A percentile compares a stretch with the other conserved stretches of the same genome.
Conservation (phyloP, 1,140 invertebrate species). For the Hylaeus volcanicus region DNA sequence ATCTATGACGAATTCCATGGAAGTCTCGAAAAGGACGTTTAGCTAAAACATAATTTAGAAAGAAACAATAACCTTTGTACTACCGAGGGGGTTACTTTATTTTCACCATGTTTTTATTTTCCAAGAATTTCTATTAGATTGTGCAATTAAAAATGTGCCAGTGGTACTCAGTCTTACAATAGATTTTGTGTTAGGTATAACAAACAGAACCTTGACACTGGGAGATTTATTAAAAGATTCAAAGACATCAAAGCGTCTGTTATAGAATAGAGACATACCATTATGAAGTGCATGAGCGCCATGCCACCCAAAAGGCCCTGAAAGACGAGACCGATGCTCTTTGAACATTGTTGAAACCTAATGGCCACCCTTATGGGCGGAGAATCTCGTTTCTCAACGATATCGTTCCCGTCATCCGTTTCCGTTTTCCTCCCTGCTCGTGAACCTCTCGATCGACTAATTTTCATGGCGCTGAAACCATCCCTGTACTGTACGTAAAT, state of each 20-base stretch:
- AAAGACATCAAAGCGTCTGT: slow-evolving; percentile 6
- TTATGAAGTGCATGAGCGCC: slow-evolving; percentile 75
- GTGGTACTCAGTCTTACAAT: too few relatives aligned
- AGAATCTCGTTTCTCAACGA: slow-evolving; percentile 48
- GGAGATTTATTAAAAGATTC: too few relatives aligned
- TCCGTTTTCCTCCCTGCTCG: background rate
- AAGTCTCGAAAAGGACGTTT: slow-evolving; percentile 63
- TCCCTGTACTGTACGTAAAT: slow-evolving; percentile 77
- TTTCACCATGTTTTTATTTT: too few relatives aligned
- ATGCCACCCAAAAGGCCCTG: slow-evolving; percentile 78
- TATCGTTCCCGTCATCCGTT: background rate
- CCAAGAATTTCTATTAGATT: too few relatives aligned
- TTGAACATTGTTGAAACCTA: slow-evolving; percentile 71
- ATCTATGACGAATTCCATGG: slow-evolving; percentile 38
- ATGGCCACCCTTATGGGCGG: slow-evolving; percentile 74
- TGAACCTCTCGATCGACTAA: slow-evolving; percentile 51
- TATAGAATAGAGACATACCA: slow-evolving; percentile 61
- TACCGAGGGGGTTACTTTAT: too few relatives aligned
- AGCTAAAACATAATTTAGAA: slow-evolving; percentile 60
- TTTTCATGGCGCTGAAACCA: slow-evolving; percentile 76
- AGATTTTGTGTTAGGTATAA: too few relatives aligned
- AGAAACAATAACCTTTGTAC: too few relatives aligned
- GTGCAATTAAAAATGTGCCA: too few relatives aligned
- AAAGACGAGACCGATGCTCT: slow-evolving; percentile 70
- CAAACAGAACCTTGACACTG: background rate